Evolutionary conservation across 2,797 vertebrate genomes (phyloP).

Genomic region (Channa striata): DNA sequence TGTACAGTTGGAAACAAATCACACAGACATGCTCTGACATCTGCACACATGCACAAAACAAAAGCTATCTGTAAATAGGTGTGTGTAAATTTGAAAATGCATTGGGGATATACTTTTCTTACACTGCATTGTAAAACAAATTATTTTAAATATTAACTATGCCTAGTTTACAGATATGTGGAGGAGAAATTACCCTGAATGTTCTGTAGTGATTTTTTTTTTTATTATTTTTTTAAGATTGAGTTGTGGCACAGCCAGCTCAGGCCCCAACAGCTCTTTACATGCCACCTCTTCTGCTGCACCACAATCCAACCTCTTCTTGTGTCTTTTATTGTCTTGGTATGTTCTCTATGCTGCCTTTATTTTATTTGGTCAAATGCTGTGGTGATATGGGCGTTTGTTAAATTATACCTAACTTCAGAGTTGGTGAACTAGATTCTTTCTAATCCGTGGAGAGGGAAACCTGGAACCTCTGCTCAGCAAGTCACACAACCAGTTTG

Average conservation of each 20-base stretch:
- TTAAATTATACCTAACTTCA: constrained; percentile 13
- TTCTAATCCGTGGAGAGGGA: constrained; percentile 20
- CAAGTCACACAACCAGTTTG: constrained; percentile 36
- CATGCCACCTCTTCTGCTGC: constrained; percentile 33
- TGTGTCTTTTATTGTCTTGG: constrained; percentile 32
- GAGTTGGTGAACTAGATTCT: constrained; percentile 20
- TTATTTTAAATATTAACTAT: constrained; percentile 88
- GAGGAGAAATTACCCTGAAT: constrained; percentile 41
- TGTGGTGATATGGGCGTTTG: constrained; percentile 33
- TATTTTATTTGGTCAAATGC: constrained; percentile 62
- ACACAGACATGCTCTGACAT: constrained; percentile 34
- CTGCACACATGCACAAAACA: constrained; percentile 57
- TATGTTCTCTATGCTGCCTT: constrained; percentile 67
- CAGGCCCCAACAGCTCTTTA: constrained; percentile 21
- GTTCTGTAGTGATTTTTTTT: constrained; percentile 5
- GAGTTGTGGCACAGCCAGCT: constrained; percentile 40
- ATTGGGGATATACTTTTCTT: constrained; percentile 90
- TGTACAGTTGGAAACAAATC: constrained; percentile 29
- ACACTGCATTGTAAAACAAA: constrained; percentile 91
- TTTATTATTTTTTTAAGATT: constrained; percentile 25
- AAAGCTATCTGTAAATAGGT: constrained; percentile 92
- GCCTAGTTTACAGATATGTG: constrained; percentile 84
- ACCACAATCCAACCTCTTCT: constrained; percentile 31
- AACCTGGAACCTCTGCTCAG: constrained; percentile 5
- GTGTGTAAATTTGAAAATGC: constrained; percentile 92